Percentiles rank a stretch among this genome's conserved stretches.
These are phyloP conservation scores for Ochropacha duplaris DNA, from an alignment of 2,888 invertebrate species.

Conservation along the genomic window DNA sequence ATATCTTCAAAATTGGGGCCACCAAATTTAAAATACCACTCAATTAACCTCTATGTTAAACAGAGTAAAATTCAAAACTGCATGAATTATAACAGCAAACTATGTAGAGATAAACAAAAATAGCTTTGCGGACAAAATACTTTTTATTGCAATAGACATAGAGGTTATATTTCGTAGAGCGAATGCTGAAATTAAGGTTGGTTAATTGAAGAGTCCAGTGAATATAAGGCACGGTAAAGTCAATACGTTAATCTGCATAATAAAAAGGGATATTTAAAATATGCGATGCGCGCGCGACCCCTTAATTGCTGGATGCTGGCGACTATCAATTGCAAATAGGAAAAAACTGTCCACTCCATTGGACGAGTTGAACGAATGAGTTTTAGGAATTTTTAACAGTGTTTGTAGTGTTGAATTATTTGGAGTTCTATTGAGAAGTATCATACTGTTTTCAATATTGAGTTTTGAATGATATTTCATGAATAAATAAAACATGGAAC, in stretches of 20 bases:
- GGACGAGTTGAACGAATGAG: conserved; percentile 50
- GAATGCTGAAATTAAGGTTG: conserved; percentile 6
- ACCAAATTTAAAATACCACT: conserved; percentile 8
- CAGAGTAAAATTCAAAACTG: conserved; percentile 15
- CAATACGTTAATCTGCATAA: conserved; percentile 80
- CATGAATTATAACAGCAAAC: background rate
- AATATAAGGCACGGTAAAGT: conserved; percentile 48
- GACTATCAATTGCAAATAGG: conserved; percentile 75
- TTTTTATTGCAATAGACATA: background rate
- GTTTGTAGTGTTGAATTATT: conserved; percentile 23
- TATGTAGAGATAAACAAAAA: conserved; percentile 1
- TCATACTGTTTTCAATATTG: too few species aligned
- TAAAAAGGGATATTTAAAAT: conserved; percentile 75
- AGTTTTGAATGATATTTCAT: too few species aligned
- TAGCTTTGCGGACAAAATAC: background rate
- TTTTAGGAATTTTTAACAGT: conserved; percentile 57
- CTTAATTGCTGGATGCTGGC: conserved; percentile 73
- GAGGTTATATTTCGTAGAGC: conserved; percentile 8
- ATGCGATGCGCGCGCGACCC: conserved; percentile 59
- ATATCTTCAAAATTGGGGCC: conserved; percentile 30
- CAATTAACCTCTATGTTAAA: conserved; percentile 6
- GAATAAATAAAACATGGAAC: too few species aligned
- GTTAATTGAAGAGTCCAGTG: conserved; percentile 30
- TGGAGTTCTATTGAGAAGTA: background rate
- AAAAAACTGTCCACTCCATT: conserved; percentile 77